phyloP scores from a whole-genome alignment of 2,888 invertebrate genomes.

The Noctuana brunneofusca region DNA sequence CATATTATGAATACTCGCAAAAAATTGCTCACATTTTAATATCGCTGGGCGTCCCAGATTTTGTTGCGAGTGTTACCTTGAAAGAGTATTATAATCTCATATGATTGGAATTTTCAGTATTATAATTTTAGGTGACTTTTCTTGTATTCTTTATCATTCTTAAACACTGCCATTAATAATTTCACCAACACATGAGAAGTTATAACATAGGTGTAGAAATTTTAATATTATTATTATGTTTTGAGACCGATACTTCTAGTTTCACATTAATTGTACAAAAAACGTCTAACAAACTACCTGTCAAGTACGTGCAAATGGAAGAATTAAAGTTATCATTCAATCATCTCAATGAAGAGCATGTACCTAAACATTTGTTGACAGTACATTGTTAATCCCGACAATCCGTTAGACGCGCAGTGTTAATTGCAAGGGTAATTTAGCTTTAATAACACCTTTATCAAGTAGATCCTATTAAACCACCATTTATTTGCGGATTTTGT shows the following conservation, averaged over 20 bases:
- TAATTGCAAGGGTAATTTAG: conserved; percentile 3
- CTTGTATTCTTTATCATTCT: background rate
- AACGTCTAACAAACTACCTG: background rate
- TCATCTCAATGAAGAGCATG: conserved; percentile 5
- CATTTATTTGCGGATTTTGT: conserved; percentile 8
- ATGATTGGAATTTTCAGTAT: conserved; percentile 18
- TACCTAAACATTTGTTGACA: background rate
- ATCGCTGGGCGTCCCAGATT: conserved; percentile 14
- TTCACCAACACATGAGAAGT: too few relatives aligned
- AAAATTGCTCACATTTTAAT: background rate
- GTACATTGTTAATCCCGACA: conserved; percentile 10
- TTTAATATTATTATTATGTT: too few relatives aligned
- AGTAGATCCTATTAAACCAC: conserved; percentile 7
- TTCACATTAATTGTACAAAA: background rate
- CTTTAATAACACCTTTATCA: conserved; percentile 7
- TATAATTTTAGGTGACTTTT: conserved; percentile 7
- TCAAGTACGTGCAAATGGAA: background rate
- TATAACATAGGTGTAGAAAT: too few relatives aligned
- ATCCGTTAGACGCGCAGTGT: conserved; percentile 1
- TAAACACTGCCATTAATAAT: too few relatives aligned
- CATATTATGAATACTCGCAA: background rate
- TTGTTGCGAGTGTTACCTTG: conserved; percentile 21
- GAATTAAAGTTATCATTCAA: background rate
- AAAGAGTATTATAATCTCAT: conserved; percentile 2
- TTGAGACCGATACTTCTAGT: background rate